These are phyloP conservation scores for Hipposideros larvatus DNA, from an alignment of 2,797 vertebrate genomes.

Conservation along the genomic window DNA sequence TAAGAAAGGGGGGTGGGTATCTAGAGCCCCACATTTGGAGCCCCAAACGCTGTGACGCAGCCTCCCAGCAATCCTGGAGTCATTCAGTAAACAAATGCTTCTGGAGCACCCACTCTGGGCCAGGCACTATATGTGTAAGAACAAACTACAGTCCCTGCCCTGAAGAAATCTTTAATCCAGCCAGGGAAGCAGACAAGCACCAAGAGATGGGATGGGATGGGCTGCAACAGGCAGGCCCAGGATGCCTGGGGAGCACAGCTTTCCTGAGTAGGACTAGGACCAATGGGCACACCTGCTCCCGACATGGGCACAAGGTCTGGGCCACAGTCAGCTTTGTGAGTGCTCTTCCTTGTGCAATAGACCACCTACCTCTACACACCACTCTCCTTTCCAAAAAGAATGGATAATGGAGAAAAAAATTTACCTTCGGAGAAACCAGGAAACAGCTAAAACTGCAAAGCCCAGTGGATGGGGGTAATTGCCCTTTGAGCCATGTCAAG, in stretches of 20 bases:
- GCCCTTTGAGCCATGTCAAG: neutral
- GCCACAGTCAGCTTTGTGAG: neutral
- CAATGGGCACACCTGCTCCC: neutral
- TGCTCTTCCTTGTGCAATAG: neutral
- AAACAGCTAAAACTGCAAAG: neutral
- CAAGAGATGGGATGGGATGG: neutral
- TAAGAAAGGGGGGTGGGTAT: fast-evolving
- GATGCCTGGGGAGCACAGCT: neutral
- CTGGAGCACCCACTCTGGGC: neutral
- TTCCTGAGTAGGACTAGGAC: neutral
- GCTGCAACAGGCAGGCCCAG: neutral
- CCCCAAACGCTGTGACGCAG: neutral
- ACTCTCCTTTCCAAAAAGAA: neutral
- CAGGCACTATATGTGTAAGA: neutral
- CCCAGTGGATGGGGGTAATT: neutral
- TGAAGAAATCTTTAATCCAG: neutral
- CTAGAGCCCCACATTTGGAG: neutral
- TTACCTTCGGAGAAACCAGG: neutral
- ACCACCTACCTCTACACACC: neutral
- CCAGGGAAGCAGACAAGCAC: neutral
- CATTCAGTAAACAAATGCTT: neutral
- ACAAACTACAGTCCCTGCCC: neutral
- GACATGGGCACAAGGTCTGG: fast-evolving
- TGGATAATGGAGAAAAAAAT: neutral
- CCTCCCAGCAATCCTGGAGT: neutral